Percentiles rank a stretch among this genome's conserved stretches.
Conservation (phyloP, 2,113 vertebrate genomes). For the Percopsis transmontana region DNA sequence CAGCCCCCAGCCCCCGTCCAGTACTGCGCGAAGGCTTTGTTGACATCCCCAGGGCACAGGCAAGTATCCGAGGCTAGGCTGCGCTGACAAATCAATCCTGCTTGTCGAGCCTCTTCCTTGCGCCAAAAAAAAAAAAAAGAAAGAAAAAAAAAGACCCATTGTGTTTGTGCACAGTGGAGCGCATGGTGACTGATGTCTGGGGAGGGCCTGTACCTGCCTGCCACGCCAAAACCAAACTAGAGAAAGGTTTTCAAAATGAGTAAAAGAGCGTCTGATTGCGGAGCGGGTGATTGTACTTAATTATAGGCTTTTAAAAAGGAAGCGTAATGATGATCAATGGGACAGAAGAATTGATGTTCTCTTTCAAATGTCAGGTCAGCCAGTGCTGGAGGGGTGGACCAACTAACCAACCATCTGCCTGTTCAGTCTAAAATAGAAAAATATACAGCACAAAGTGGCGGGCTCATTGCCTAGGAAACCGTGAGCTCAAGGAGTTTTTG, state of each 20-base stretch:
- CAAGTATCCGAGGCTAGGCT: slow-evolving; percentile 43
- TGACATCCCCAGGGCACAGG: slow-evolving; percentile 40
- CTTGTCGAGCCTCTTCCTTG: slow-evolving; percentile 22
- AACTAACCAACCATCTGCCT: neutral
- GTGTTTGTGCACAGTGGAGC: neutral
- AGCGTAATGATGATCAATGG: slow-evolving; percentile 6
- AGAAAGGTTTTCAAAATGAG: slow-evolving; percentile 11
- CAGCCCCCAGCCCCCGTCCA: slow-evolving; percentile 25
- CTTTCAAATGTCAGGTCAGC: slow-evolving; percentile 23
- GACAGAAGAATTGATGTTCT: slow-evolving; percentile 8
- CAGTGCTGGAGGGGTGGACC: neutral
- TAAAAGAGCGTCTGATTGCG: slow-evolving; percentile 26
- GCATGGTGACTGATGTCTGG: neutral
- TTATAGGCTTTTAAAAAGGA: slow-evolving; percentile 30
- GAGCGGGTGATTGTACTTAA: slow-evolving; percentile 24
- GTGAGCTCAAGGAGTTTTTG: neutral
- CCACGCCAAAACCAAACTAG: neutral
- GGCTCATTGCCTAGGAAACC: neutral
- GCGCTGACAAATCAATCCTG: slow-evolving; percentile 56
- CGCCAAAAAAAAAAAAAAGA: neutral
- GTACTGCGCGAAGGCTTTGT: slow-evolving; percentile 50
- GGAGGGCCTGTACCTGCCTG: neutral
- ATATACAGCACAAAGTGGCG: too few relatives aligned
- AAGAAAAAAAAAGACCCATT: neutral
- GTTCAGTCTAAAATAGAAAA: neutral